A percentile compares a stretch with the other conserved stretches of the same genome.
Evolutionary conservation across 2,888 invertebrate genomes (phyloP).

Genomic region (Lagria hirta): DNA sequence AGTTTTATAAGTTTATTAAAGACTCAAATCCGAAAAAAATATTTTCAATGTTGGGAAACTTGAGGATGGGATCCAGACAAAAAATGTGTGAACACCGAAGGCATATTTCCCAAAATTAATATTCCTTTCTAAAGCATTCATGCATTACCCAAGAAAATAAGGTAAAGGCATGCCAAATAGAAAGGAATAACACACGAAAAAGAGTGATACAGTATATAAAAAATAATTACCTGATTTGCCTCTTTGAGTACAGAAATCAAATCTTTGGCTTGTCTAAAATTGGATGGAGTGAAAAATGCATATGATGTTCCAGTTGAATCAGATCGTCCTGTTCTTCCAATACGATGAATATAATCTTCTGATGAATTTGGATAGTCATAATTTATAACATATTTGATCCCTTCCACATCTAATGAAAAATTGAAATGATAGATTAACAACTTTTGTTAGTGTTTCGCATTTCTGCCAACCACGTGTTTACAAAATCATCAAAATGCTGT

Average conservation of each 20-base stretch:
- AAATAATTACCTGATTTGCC: conserved; percentile 75
- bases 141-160: conserved; percentile 60
- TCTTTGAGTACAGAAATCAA: conserved; percentile 85
- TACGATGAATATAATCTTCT: conserved; percentile 95
- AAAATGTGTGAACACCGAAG: conserved; percentile 69
- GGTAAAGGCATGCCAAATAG: conserved; percentile 74
- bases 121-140: conserved; percentile 69
- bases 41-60: conserved; percentile 43
- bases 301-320: conserved; percentile 89
- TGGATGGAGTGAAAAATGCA: conserved; percentile 91
- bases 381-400: conserved; percentile 95
- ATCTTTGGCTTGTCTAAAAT: conserved; percentile 86
- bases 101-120: conserved; percentile 55
- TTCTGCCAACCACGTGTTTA: too few relatives aligned
- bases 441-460: too few relatives aligned
- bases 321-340: conserved; percentile 89
- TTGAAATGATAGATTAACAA: too few relatives aligned
- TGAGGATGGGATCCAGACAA: conserved; percentile 72
- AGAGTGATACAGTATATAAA: background rate
- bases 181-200: conserved; percentile 55
- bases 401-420: conserved; percentile 83
- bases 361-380: conserved; percentile 95
- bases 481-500: too few relatives aligned
- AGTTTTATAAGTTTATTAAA: too few relatives aligned
- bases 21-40: conserved; percentile 22